phyloP scores from a whole-genome alignment of 2,113 vertebrate genomes.

The Echinops telfairi region DNA sequence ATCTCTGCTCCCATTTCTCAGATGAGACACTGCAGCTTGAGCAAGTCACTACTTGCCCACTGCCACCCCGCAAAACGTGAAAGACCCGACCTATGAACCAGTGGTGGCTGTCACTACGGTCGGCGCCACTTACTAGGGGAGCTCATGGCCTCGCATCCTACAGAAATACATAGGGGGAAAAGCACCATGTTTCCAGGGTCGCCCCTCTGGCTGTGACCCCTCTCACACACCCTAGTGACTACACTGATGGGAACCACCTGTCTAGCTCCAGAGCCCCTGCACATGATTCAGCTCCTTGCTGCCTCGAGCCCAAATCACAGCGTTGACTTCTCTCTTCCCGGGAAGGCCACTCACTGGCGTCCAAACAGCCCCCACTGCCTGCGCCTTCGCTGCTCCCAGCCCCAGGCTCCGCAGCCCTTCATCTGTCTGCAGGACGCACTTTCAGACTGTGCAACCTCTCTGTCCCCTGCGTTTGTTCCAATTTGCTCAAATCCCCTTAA shows the following conservation, averaged over 20 bases:
- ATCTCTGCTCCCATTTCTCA: slow-evolving; percentile 4
- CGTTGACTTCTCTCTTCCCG: background rate
- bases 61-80: background rate
- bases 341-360: background rate
- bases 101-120: background rate
- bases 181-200: background rate
- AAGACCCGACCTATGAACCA: background rate
- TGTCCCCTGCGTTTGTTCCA: slow-evolving; percentile 37
- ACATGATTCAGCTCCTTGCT: background rate
- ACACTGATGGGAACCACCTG: background rate
- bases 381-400: background rate
- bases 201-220: no score
- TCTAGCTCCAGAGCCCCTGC: background rate
- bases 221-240: no score
- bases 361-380: background rate
- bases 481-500: slow-evolving; percentile 55
- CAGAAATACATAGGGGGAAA: no score
- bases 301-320: background rate
- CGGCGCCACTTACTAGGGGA: no score
- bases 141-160: no score
- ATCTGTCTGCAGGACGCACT: background rate
- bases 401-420: background rate
- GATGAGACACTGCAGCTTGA: background rate
- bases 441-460: slow-evolving; percentile 22
- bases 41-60: background rate